phyloP scores from a whole-genome alignment of 2,113 vertebrate species.

The Myodes glareolus region DNA sequence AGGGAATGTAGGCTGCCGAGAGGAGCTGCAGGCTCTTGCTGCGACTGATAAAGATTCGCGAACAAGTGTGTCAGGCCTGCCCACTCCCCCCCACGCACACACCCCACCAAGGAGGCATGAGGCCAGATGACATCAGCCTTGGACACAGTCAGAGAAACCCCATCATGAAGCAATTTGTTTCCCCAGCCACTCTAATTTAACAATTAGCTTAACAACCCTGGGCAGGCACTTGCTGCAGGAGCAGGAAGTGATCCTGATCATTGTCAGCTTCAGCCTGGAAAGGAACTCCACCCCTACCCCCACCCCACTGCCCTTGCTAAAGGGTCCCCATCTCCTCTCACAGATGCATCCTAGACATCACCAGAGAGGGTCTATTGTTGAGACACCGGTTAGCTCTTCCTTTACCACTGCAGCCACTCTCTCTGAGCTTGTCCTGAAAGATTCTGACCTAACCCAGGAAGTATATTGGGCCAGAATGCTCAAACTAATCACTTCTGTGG shows the following conservation, averaged over 20 bases:
- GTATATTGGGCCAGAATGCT: not conserved
- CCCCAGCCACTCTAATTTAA: constrained; percentile 69
- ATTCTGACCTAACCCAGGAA: not conserved
- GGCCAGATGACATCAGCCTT: constrained; percentile 63
- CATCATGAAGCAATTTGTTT: constrained; percentile 76
- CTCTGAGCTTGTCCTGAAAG: not conserved
- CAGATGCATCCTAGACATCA: not conserved
- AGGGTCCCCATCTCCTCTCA: not conserved
- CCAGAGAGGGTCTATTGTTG: constrained; percentile 9
- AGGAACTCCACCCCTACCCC: no score
- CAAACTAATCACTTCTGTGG: not conserved
- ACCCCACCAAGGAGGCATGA: constrained; percentile 50
- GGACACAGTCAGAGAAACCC: constrained; percentile 70
- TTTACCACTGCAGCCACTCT: not conserved
- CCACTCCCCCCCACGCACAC: not conserved
- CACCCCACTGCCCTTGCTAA: not conserved
- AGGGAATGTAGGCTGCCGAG: not conserved
- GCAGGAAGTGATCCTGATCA: constrained; percentile 43
- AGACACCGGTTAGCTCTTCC: not conserved
- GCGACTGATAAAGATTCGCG: constrained; percentile 41
- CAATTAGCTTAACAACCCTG: constrained; percentile 76
- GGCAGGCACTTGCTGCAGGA: constrained; percentile 69
- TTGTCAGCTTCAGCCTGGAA: constrained; percentile 31
- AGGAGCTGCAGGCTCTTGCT: constrained; percentile 1
- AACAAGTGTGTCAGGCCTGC: constrained; percentile 7